Percentiles rank a stretch among this genome's conserved stretches.
phyloP scores from a whole-genome alignment of 2,113 vertebrate species.

The Addax nasomaculatus region DNA sequence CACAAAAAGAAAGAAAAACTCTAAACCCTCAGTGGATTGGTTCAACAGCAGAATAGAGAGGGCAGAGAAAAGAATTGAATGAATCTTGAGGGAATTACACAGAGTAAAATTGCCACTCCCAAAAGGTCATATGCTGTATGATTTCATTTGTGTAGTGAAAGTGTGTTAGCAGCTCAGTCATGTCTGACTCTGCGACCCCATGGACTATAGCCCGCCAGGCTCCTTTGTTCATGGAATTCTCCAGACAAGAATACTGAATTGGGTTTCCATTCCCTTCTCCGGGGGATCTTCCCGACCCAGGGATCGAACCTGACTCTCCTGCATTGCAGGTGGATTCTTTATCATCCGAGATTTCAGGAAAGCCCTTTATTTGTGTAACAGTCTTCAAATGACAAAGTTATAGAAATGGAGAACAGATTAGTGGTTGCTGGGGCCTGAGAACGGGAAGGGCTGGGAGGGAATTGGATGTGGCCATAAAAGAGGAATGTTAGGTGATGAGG shows the following conservation, averaged over 20 bases:
- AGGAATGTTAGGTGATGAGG: neutral
- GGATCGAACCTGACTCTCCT: neutral
- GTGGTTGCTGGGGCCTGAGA: neutral
- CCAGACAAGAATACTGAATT: neutral
- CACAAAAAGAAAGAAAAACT: neutral
- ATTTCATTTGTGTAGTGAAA: neutral
- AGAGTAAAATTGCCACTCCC: neutral
- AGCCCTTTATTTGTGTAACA: neutral
- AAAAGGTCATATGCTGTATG: neutral
- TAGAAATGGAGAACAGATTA: neutral
- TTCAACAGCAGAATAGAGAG: neutral
- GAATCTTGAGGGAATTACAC: conserved; percentile 3
- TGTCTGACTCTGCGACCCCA: neutral
- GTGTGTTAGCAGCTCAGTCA: neutral
- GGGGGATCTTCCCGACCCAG: neutral
- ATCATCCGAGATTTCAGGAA: neutral
- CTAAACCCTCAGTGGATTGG: neutral
- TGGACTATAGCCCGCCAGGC: neutral
- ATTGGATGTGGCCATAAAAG: neutral
- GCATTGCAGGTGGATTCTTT: neutral
- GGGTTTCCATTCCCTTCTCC: neutral
- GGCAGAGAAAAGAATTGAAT: neutral
- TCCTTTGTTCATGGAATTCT: neutral
- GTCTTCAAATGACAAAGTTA: conserved; percentile 2
- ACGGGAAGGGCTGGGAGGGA: neutral